Evolutionary conservation across 2,797 vertebrate genomes (phyloP).

Genomic region (Monodelphis domestica): DNA sequence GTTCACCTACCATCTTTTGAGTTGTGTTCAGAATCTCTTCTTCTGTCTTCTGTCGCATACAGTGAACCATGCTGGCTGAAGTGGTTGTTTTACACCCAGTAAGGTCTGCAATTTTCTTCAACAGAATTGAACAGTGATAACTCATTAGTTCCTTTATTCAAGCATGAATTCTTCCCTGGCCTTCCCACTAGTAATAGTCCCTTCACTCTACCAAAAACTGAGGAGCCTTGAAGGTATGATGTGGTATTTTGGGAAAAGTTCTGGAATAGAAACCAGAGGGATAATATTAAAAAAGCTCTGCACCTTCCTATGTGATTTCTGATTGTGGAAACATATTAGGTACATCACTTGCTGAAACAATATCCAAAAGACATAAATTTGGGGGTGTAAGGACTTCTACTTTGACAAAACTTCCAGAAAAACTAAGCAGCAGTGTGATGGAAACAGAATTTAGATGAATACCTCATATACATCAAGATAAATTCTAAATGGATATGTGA

Average conservation of each 20-base stretch:
- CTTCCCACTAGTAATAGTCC: no score
- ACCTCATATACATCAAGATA: background rate
- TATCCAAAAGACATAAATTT: background rate
- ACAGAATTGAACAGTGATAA: background rate
- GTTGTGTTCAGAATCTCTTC: background rate
- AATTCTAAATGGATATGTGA: background rate
- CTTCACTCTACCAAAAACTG: no score
- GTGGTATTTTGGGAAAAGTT: background rate
- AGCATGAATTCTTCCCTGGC: no score
- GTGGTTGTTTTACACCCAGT: slow-evolving; percentile 2
- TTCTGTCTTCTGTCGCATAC: slow-evolving; percentile 26
- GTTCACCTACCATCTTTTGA: background rate
- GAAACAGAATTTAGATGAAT: background rate
- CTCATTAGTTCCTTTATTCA: no score
- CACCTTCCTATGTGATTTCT: background rate
- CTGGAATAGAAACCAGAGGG: background rate
- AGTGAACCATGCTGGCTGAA: background rate
- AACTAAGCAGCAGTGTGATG: background rate
- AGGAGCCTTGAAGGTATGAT: background rate
- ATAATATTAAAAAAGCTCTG: background rate
- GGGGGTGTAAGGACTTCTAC: background rate
- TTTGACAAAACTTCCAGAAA: background rate
- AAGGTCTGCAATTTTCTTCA: slow-evolving; percentile 20
- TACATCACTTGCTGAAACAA: background rate
- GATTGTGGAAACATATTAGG: background rate